These are phyloP conservation scores for Cynopterus sphinx DNA, from an alignment of 2,797 vertebrate species.

Conservation along the genomic window DNA sequence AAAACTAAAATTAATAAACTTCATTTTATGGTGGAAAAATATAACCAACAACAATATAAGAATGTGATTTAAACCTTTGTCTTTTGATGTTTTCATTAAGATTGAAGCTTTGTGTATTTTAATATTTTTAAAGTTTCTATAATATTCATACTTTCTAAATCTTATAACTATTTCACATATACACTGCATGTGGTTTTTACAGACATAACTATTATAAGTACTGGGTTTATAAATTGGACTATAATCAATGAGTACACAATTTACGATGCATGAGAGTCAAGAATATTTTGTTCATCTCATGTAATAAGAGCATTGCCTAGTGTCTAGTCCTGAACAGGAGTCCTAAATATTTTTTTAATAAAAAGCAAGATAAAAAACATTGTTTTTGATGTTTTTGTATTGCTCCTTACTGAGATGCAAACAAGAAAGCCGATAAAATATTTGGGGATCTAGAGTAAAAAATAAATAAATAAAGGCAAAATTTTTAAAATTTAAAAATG, in stretches of 20 bases:
- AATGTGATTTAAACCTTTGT: background rate
- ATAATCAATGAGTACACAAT: background rate
- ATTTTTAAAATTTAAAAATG: background rate
- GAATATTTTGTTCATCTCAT: background rate
- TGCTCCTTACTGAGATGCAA: background rate
- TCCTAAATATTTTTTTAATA: background rate
- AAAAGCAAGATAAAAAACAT: background rate
- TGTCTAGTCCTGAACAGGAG: background rate
- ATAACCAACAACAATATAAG: background rate
- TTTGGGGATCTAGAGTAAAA: background rate
- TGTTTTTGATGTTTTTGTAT: background rate
- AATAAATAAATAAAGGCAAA: background rate
- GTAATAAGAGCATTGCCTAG: background rate
- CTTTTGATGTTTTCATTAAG: background rate
- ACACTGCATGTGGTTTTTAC: background rate
- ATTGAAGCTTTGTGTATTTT: slow-evolving; percentile 15
- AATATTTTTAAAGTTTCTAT: background rate
- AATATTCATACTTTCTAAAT: background rate
- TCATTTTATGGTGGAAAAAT: background rate
- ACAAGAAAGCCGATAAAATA: slow-evolving; percentile 24
- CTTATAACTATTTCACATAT: background rate
- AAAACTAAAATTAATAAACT: slow-evolving; percentile 30
- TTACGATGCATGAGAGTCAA: fast-evolving
- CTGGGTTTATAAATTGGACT: background rate
- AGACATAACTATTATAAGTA: background rate